phyloP scores from a whole-genome alignment of 2,113 vertebrate genomes.

The Aegotheles bennettii region DNA sequence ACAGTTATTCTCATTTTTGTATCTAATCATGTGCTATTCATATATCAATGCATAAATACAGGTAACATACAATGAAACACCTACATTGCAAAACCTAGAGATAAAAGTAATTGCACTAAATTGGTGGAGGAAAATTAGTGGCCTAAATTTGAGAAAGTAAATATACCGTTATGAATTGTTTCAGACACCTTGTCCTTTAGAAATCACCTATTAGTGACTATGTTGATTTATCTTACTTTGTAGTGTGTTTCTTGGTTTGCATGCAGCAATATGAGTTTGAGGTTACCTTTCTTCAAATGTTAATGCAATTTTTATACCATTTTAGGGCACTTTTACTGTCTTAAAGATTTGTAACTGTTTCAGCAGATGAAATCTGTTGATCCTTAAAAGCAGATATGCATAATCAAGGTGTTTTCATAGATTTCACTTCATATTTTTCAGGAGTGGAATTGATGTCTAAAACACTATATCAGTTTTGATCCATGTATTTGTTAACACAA shows the following conservation, averaged over 20 bases:
- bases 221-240: not conserved
- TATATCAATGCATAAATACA: not conserved
- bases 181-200: not conserved
- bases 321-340: not conserved
- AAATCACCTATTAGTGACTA: not conserved
- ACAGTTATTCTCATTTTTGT: not conserved
- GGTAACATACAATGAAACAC: not conserved
- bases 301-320: not conserved
- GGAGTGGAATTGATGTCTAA: not conserved
- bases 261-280: not conserved
- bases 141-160: not conserved
- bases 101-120: not conserved
- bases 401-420: not conserved
- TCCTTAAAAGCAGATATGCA: not conserved
- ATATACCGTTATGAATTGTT: not conserved
- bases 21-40: not conserved
- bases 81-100: not conserved
- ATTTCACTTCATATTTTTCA: not conserved
- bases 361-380: constrained; percentile 12
- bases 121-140: not conserved
- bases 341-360: not conserved
- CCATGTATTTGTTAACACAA: not conserved
- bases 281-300: not conserved
- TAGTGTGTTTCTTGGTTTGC: not conserved
- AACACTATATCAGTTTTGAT: not conserved